phyloP scores from a whole-genome alignment of 2,888 invertebrate species.

The Tupiocoris notatus region DNA sequence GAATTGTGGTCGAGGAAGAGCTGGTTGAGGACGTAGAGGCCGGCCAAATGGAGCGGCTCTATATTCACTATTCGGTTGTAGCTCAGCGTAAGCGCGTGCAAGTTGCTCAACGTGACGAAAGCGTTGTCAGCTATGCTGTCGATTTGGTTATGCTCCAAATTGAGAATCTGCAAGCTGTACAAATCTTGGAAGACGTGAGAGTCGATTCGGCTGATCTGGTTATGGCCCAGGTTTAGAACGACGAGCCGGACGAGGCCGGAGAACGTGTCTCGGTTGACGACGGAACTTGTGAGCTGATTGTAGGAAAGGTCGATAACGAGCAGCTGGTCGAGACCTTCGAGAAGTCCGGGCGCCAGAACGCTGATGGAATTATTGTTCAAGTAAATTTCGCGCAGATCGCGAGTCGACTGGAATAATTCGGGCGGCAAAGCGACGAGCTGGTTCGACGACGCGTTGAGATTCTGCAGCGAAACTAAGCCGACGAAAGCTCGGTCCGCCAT shows the following conservation, averaged over 20 bases:
- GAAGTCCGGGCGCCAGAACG: slow-evolving; percentile 77
- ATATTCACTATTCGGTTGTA: slow-evolving; percentile 80
- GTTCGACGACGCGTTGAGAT: slow-evolving; percentile 85
- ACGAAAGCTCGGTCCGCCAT: slow-evolving; percentile 77
- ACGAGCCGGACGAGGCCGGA: slow-evolving; percentile 80
- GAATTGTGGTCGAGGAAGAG: slow-evolving; percentile 82
- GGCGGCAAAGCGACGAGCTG: slow-evolving; percentile 76
- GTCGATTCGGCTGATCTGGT: slow-evolving; percentile 77
- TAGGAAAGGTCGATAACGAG: slow-evolving; percentile 79
- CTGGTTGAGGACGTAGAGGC: slow-evolving; percentile 77
- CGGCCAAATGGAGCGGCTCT: slow-evolving; percentile 78
- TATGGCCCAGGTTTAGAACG: slow-evolving; percentile 80
- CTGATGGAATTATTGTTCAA: slow-evolving; percentile 81
- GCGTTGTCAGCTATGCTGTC: slow-evolving; percentile 84
- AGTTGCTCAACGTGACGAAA: slow-evolving; percentile 81
- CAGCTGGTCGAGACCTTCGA: slow-evolving; percentile 80
- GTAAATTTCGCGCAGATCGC: slow-evolving; percentile 79
- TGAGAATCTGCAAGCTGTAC: slow-evolving; percentile 80
- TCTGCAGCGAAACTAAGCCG: slow-evolving; percentile 73
- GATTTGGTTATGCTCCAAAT: slow-evolving; percentile 82
- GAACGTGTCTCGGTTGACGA: slow-evolving; percentile 81
- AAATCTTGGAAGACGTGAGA: slow-evolving; percentile 82
- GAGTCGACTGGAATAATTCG: slow-evolving; percentile 75
- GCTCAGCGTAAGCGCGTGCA: slow-evolving; percentile 84
- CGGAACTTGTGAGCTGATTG: slow-evolving; percentile 80